Percentiles rank a stretch among this genome's conserved stretches.
Evolutionary conservation across 2,797 vertebrate genomes (phyloP).

Genomic region (Schizopygopsis malacanthus): DNA sequence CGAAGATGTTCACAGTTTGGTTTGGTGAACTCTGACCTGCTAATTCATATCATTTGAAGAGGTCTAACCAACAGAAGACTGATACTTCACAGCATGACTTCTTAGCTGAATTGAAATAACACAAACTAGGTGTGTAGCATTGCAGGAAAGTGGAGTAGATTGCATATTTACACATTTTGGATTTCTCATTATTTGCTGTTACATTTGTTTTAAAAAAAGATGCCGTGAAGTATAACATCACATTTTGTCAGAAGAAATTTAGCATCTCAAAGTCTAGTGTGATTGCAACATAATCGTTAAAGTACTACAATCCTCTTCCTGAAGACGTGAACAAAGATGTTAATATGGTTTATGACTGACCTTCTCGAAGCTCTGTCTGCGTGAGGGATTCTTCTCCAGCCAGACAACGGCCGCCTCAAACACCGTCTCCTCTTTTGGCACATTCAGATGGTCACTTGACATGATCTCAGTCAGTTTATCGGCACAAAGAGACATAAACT

Average conservation of each 20-base stretch:
- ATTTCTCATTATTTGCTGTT: too few species aligned
- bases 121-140: too few species aligned
- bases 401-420: conserved; percentile 81
- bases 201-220: too few species aligned
- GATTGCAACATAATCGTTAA: neutral
- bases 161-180: too few species aligned
- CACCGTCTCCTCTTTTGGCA: conserved; percentile 80
- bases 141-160: too few species aligned
- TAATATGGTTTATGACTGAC: conserved; percentile 58
- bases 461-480: conserved; percentile 84
- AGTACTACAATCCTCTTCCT: neutral
- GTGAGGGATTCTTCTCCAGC: conserved; percentile 78
- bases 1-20: too few species aligned
- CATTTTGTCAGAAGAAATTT: neutral
- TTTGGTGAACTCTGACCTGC: too few species aligned
- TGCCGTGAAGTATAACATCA: neutral
- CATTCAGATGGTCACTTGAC: conserved; percentile 79
- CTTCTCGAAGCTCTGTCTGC: conserved; percentile 82
- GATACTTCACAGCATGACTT: too few species aligned
- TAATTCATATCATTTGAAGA: too few species aligned
- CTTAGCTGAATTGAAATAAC: too few species aligned
- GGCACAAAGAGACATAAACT: conserved; percentile 81
- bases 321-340: neutral
- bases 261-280: too few species aligned
- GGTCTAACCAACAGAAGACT: too few species aligned